Conservation (phyloP, 2,113 vertebrate species). For the Carassius carassius region DNA sequence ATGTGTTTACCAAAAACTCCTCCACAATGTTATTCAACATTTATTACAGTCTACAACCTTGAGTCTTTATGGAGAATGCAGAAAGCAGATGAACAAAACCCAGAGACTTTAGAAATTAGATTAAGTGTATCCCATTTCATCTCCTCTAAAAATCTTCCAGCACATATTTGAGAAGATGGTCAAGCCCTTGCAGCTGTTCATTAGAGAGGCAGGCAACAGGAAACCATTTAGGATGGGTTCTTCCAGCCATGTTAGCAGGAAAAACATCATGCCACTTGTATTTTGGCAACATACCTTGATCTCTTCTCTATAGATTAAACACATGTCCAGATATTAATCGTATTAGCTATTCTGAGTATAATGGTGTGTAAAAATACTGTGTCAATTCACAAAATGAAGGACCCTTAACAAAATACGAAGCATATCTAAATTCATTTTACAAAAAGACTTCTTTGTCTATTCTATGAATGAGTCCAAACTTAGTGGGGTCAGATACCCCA, state of each 20-base stretch:
- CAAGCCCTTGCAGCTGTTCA: constrained; percentile 76
- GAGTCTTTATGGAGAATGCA: constrained; percentile 53
- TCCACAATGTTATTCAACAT: not conserved
- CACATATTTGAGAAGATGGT: constrained; percentile 67
- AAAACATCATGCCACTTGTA: constrained; percentile 49
- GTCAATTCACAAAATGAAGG: not conserved
- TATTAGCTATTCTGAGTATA: not conserved
- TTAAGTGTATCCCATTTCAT: constrained; percentile 74
- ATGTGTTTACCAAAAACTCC: not conserved
- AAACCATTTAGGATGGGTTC: constrained; percentile 70
- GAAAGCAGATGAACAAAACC: constrained; percentile 54
- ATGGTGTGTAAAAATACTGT: constrained; percentile 7
- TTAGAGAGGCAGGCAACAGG: constrained; percentile 58
- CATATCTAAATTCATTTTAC: constrained; percentile 48
- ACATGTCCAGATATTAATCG: not conserved
- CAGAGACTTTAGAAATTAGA: constrained; percentile 69
- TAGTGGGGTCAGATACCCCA: constrained; percentile 50
- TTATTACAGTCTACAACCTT: constrained; percentile 52
- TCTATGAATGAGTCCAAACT: constrained; percentile 64
- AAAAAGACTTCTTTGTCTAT: constrained; percentile 63
- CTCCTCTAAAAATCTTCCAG: constrained; percentile 67
- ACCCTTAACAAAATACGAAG: constrained; percentile 13
- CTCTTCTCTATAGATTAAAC: not conserved
- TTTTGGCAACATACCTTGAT: constrained; percentile 41
- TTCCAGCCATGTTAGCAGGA: constrained; percentile 67